phyloP scores from a whole-genome alignment of 2,888 invertebrate genomes.

The Pyrochroa serraticornis region DNA sequence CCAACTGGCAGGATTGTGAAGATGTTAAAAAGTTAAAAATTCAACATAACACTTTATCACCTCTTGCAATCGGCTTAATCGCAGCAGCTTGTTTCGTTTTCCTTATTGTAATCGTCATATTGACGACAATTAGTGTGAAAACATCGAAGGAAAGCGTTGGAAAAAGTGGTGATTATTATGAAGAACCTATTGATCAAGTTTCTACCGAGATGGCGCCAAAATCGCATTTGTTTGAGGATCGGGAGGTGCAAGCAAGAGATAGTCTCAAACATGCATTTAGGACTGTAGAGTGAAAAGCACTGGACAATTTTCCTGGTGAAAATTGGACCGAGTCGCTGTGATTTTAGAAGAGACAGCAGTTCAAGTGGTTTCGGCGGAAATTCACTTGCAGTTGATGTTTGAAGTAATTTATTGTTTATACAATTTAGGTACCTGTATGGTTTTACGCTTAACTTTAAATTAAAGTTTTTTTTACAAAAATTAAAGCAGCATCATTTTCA shows the following conservation, averaged over 20 bases:
- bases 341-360: not conserved
- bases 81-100: slow-evolving; percentile 46
- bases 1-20: slow-evolving; percentile 65
- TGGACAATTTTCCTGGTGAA: not conserved
- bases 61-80: slow-evolving; percentile 49
- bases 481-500: too few relatives aligned
- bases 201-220: slow-evolving; percentile 36
- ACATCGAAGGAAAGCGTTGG: slow-evolving; percentile 15
- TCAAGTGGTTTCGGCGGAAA: not conserved
- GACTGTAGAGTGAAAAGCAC: slow-evolving; percentile 32
- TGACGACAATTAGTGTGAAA: slow-evolving; percentile 37
- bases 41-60: slow-evolving; percentile 42
- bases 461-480: too few relatives aligned
- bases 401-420: not conserved
- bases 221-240: slow-evolving; percentile 41
- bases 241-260: slow-evolving; percentile 40
- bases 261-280: slow-evolving; percentile 41
- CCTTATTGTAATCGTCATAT: slow-evolving; percentile 42
- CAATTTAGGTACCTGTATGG: not conserved
- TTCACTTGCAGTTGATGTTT: not conserved
- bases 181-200: slow-evolving; percentile 34
- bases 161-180: slow-evolving; percentile 15
- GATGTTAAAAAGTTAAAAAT: slow-evolving; percentile 49
- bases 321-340: not conserved
- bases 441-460: too few relatives aligned